These are phyloP conservation scores for Fratercula arctica DNA, from an alignment of 2,797 vertebrate species.

Conservation along the genomic window DNA sequence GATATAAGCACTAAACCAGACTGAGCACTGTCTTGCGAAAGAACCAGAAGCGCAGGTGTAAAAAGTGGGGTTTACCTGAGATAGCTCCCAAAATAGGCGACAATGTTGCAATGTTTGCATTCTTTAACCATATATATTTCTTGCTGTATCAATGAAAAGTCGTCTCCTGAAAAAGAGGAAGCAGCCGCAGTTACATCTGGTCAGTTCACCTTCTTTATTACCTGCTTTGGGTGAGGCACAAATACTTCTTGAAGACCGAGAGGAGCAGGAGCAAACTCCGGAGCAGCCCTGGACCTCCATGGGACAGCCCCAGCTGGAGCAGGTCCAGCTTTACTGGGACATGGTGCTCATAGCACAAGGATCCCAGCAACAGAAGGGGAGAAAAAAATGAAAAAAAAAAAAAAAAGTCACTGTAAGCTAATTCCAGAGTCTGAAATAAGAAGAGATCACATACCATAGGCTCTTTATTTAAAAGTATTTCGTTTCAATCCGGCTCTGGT, in stretches of 20 bases:
- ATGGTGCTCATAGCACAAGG: background rate
- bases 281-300: rapidly evolving
- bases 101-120: conserved; percentile 97
- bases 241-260: background rate
- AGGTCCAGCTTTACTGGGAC: background rate
- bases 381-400: no score
- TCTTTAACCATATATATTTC: conserved; percentile 99
- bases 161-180: conserved; percentile 88
- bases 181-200: background rate
- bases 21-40: background rate
- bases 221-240: rapidly evolving
- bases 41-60: background rate
- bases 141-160: conserved; percentile 98
- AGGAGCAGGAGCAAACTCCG: background rate
- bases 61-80: conserved; percentile 84
- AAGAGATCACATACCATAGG: background rate
- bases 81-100: conserved; percentile 99
- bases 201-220: background rate
- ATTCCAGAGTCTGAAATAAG: background rate
- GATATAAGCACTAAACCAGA: background rate
- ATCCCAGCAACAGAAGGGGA: background rate
- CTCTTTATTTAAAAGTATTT: background rate
- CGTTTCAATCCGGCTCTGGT: background rate
- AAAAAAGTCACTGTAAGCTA: background rate
- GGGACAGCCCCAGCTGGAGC: background rate